Conservation (phyloP, 2,888 invertebrate genomes). For the Axea sp. region DNA sequence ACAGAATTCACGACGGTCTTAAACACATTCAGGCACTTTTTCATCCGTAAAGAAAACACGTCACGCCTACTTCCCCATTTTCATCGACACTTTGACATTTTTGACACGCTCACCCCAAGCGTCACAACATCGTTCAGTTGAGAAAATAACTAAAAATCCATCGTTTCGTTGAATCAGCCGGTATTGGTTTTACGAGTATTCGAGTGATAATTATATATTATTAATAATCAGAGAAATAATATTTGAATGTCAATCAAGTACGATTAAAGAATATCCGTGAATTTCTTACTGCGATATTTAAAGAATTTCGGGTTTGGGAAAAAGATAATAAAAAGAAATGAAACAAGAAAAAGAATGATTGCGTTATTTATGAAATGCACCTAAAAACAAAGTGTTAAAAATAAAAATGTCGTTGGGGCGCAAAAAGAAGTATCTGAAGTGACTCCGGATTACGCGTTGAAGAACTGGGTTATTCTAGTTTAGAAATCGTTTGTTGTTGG, state of each 20-base stretch:
- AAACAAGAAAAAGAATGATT: not conserved
- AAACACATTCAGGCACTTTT: slow-evolving; percentile 47
- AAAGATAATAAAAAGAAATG: not conserved
- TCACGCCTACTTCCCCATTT: slow-evolving; percentile 1
- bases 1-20: slow-evolving; percentile 47
- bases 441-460: slow-evolving; percentile 19
- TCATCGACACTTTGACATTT: slow-evolving; percentile 22
- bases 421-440: slow-evolving; percentile 20
- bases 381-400: slow-evolving; percentile 12
- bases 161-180: too few species aligned
- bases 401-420: slow-evolving; percentile 5
- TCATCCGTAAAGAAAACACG: slow-evolving; percentile 33
- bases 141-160: not conserved
- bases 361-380: slow-evolving; percentile 1
- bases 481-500: slow-evolving; percentile 55
- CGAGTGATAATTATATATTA: too few species aligned
- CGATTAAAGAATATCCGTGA: too few species aligned
- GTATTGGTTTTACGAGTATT: too few species aligned
- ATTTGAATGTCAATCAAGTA: too few species aligned
- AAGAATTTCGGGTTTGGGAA: too few species aligned
- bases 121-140: not conserved
- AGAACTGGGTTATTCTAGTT: slow-evolving; percentile 52
- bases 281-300: not conserved
- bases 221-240: too few species aligned
- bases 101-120: slow-evolving; percentile 9